Evolutionary conservation across 2,888 invertebrate species (phyloP), one percentile per base, ranked within the genome.

Genomic region (Campoplex capitator): DNA sequence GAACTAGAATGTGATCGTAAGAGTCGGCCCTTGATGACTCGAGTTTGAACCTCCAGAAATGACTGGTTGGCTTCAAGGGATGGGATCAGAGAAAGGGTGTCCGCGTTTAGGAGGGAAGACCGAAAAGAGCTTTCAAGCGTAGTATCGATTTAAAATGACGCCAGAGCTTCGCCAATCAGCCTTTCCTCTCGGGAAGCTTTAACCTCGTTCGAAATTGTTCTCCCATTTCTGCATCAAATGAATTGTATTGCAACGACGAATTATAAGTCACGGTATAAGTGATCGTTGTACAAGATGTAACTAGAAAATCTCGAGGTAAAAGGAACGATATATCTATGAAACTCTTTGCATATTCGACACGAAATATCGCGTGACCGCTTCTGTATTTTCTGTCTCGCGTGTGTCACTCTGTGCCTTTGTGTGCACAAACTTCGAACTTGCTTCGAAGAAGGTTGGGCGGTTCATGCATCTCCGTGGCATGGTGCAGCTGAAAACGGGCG

Each of bases 301-400:
- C 74, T 75, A 0, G 67, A 77, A 74, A 74, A 77, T 77, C 71
- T 42, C n/a, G 48, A 28, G 32, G 70, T n/a, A 35, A 56, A 42
- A 45, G 65, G 58, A n/a, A 56, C 67, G 18, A 51, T 78, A 42
- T 84, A 32, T 83, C 58, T 28, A 65, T 51, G 74, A 80, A 84
- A 86, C 86, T 85, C 85, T 78, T 87, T 80, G 58, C 84, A 88
- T 83, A 76, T 84, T 87, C 73, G 83, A 86, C 79, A 87, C 85
- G 87, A 76, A 83, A 88, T 80, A 90, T 91, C 90, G 91, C 89
- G 89, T 89, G 89, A 90, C 88, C 81, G 85, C 81, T 79, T 65
- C 28, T 56, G 70, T 68, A 54, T 58, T 75, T 32, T 32, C 45
- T 58, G 35, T 32, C 45, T 42, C 18, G 58, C 51, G 38, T 51